Conservation (phyloP, 2,888 invertebrate species). For the Coelopa pilipes region DNA sequence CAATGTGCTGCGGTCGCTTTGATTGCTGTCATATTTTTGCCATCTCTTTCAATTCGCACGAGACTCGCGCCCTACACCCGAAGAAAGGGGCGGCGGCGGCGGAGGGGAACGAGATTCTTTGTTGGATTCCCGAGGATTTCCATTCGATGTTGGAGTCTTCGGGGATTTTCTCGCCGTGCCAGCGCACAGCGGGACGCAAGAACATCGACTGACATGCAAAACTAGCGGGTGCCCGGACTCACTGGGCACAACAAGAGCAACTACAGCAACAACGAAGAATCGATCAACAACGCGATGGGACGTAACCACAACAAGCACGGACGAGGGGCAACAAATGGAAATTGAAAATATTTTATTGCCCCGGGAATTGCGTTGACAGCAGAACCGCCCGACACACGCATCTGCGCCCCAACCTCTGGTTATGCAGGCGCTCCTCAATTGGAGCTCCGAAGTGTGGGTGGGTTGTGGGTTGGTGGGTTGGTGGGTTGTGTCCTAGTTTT, state of each 20-base stretch:
- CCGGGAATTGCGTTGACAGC: conserved; percentile 52
- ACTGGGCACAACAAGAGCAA: no score
- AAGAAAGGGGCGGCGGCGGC: no score
- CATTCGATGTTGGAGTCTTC: no score
- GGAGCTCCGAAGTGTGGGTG: not conserved
- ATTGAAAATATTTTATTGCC: conserved; percentile 56
- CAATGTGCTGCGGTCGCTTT: conserved; percentile 13
- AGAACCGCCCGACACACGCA: not conserved
- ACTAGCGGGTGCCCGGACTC: no score
- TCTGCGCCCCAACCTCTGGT: not conserved
- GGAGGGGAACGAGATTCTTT: no score
- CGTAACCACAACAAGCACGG: not conserved
- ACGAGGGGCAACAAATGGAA: conserved; percentile 41
- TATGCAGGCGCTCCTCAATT: not conserved
- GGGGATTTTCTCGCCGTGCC: no score
- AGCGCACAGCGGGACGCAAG: no score
- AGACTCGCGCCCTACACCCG: no score
- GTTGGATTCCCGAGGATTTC: no score
- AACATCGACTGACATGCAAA: no score
- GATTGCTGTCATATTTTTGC: conserved; percentile 24
- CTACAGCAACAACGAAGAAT: not conserved
- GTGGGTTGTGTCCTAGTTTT: not conserved
- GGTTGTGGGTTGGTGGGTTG: not conserved
- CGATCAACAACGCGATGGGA: not conserved
- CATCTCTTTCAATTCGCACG: not conserved